phyloP scores from a whole-genome alignment of 2,113 vertebrate genomes.

The Trochalopteron elliotii region DNA sequence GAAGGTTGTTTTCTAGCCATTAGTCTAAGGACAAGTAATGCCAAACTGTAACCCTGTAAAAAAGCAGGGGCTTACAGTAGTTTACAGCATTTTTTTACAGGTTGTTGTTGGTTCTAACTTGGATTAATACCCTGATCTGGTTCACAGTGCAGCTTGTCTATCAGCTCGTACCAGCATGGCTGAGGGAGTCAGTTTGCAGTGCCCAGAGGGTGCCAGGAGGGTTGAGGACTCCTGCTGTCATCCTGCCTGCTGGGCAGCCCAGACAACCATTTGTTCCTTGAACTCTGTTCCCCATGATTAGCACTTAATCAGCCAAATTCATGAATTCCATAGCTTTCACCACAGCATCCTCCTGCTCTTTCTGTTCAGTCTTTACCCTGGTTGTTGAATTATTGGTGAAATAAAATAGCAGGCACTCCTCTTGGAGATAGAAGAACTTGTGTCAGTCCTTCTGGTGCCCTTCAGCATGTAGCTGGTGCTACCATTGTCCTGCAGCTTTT shows the following conservation, averaged over 20 bases:
- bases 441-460: neutral
- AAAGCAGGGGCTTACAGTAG: neutral
- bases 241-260: neutral
- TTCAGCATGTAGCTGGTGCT: neutral
- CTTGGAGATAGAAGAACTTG: neutral
- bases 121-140: neutral
- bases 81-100: neutral
- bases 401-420: neutral
- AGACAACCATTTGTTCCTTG: neutral
- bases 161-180: neutral
- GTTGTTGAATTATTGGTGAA: neutral
- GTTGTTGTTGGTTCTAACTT: neutral
- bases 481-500: neutral
- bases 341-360: neutral
- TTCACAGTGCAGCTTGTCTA: neutral
- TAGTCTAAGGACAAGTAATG: neutral
- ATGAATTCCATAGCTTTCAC: neutral
- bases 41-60: neutral
- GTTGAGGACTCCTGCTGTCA: neutral
- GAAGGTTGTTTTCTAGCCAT: neutral
- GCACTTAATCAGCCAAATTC: neutral
- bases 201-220: neutral
- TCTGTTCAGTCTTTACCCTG: neutral
- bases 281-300: neutral
- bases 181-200: rapidly evolving